These are phyloP conservation scores for Aegypius monachus DNA, from an alignment of 2,113 vertebrate genomes.

Conservation along the genomic window DNA sequence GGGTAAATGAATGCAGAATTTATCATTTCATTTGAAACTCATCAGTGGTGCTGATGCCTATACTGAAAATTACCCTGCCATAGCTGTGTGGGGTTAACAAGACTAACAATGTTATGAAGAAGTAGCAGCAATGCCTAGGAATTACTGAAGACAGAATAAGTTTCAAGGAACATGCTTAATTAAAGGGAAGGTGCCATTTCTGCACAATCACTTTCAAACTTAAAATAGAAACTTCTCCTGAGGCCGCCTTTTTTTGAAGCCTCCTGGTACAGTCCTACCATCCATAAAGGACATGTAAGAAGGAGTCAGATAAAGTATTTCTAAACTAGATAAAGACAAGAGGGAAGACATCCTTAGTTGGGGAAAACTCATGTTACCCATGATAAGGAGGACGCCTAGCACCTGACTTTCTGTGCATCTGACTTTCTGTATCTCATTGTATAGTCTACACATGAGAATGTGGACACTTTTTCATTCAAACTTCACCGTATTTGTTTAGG, in stretches of 20 bases:
- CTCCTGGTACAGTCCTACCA: not conserved
- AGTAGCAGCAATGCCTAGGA: not conserved
- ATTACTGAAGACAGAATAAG: not conserved
- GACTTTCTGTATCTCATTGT: conserved; percentile 5
- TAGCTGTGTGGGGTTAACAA: not conserved
- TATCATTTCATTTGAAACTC: not conserved
- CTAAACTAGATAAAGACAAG: conserved; percentile 5
- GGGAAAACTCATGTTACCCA: not conserved
- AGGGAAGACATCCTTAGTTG: not conserved
- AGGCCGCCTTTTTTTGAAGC: not conserved
- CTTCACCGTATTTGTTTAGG: not conserved
- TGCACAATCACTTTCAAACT: not conserved
- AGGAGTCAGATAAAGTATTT: not conserved
- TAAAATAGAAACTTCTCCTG: conserved; percentile 11
- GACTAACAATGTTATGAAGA: not conserved
- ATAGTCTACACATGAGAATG: not conserved
- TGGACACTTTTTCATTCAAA: not conserved
- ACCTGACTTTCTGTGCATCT: not conserved
- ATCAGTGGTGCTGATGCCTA: not conserved
- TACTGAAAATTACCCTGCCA: not conserved
- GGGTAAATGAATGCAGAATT: not conserved
- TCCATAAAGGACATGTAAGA: not conserved
- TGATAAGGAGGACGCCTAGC: not conserved
- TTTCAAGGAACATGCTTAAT: not conserved
- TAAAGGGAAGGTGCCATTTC: not conserved